Percentiles rank a stretch among this genome's conserved stretches.
Conservation (phyloP, 2,888 invertebrate species). For the Melolontha melolontha region DNA sequence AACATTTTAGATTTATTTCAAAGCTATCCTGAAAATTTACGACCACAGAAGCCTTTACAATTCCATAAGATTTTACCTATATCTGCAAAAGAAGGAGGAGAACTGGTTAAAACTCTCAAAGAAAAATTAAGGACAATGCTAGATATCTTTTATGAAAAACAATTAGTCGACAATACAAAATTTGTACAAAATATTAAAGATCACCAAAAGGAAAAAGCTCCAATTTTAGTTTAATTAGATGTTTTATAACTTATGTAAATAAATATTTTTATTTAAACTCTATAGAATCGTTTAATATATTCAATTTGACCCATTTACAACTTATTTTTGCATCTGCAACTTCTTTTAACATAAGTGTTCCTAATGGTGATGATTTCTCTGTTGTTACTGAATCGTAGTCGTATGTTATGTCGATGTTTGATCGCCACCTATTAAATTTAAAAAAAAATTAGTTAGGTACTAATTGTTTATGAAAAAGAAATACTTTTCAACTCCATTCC, state of each 20-base stretch:
- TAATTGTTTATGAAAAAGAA: background rate
- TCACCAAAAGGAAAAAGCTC: conserved; percentile 69
- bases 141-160: conserved; percentile 73
- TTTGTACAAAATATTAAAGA: conserved; percentile 67
- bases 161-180: conserved; percentile 65
- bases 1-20: conserved; percentile 62
- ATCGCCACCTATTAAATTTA: conserved; percentile 57
- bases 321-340: conserved; percentile 71
- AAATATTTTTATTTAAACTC: conserved; percentile 42
- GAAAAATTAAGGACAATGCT: conserved; percentile 72
- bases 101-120: conserved; percentile 73
- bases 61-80: conserved; percentile 85
- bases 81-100: conserved; percentile 72
- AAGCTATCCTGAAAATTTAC: conserved; percentile 74
- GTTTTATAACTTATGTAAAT: conserved; percentile 41
- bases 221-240: conserved; percentile 68
- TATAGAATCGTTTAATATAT: conserved; percentile 54
- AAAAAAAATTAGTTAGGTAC: background rate
- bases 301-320: conserved; percentile 67
- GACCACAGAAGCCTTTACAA: conserved; percentile 75
- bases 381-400: conserved; percentile 73
- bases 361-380: conserved; percentile 73
- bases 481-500: conserved; percentile 93
- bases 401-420: conserved; percentile 59
- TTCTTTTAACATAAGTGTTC: conserved; percentile 70